These are phyloP conservation scores for Drosophila kambysellisi DNA, from an alignment of 2,888 invertebrate genomes.

Conservation along the genomic window DNA sequence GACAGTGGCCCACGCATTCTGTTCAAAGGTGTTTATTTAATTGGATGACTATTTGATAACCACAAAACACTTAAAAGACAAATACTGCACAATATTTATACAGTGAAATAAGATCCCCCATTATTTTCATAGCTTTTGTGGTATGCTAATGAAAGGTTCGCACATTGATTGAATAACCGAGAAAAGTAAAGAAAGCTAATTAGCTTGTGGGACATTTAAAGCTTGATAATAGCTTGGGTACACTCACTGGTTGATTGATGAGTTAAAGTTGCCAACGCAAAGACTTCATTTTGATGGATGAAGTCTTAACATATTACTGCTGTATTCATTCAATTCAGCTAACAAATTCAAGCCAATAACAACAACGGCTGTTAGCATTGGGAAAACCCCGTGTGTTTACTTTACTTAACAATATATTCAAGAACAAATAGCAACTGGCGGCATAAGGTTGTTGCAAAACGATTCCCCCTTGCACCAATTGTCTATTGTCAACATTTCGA, in stretches of 20 bases:
- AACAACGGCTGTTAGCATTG: slow-evolving; percentile 20
- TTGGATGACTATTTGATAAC: slow-evolving; percentile 23
- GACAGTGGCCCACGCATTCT: not conserved
- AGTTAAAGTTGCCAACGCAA: not conserved
- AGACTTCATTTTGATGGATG: not conserved
- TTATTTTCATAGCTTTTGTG: slow-evolving; percentile 22
- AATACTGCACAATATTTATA: slow-evolving; percentile 23
- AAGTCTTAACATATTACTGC: not conserved
- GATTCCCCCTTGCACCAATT: not conserved
- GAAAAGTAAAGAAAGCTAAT: not conserved
- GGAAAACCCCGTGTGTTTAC: not conserved
- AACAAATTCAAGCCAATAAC: not conserved
- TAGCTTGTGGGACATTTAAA: not conserved
- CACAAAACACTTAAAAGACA: not conserved
- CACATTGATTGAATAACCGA: not conserved
- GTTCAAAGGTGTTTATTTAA: slow-evolving; percentile 42
- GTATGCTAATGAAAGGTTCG: not conserved
- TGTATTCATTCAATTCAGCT: not conserved
- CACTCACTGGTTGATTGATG: slow-evolving; percentile 1
- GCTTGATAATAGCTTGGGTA: not conserved
- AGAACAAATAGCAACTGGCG: not conserved
- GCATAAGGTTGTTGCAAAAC: not conserved
- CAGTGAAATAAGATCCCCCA: slow-evolving; percentile 16
- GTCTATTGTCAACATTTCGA: not conserved
- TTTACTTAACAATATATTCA: not conserved